Base-by-base conservation (phyloP, 1,140 invertebrate genomes). In the Bombus breviceps region DNA sequence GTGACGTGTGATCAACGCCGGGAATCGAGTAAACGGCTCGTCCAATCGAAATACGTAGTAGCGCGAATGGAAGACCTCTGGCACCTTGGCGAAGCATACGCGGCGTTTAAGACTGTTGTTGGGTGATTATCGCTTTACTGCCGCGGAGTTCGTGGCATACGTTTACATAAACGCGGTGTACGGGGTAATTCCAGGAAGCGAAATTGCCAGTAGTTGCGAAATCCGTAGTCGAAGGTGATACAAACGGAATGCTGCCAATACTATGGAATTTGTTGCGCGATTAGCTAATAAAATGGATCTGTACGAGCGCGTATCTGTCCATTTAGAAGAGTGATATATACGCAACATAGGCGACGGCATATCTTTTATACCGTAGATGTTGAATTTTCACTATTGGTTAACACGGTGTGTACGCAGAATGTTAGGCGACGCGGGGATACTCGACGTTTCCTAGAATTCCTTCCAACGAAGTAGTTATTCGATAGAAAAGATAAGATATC, bases 401-500 rank as follows among this genome's bases (percentile, higher is more conserved):
- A 64, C 39, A n/a, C 43, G 41, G 1, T 3, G 15, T 25, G n/a
- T 6, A 53, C 43, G n/a, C 39, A 2, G 12, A 12, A 41, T 10
- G 34, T 53, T 53, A 53, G 5, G 47, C 47, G 15, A 37, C 25
- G 22, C 28, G 76, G 43, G 25, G 28, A 32, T 32, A 32, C 13
- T 66, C 10, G n/a, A n/a, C n/a, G 25, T 41, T 79, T 66, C 41
- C 22, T 43, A 13, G 62, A 79, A 79, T n/a, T 8, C 39, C 22
- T 47, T 59, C 6, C 75, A 6, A 37, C 22, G 2, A 37, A 10
- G 64, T 39, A n/a, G 25, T n/a, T 28, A 22, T 43, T 8, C n/a
- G 62, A 66, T 34, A 47, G 4, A 32, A 37, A 25, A 78, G 76
- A 78, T 78, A 47, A 68, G 77, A 68, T 68, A 68, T 47, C 76